Base-by-base conservation (phyloP, 2,888 invertebrate genomes). In the Protodeltote pygarga region DNA sequence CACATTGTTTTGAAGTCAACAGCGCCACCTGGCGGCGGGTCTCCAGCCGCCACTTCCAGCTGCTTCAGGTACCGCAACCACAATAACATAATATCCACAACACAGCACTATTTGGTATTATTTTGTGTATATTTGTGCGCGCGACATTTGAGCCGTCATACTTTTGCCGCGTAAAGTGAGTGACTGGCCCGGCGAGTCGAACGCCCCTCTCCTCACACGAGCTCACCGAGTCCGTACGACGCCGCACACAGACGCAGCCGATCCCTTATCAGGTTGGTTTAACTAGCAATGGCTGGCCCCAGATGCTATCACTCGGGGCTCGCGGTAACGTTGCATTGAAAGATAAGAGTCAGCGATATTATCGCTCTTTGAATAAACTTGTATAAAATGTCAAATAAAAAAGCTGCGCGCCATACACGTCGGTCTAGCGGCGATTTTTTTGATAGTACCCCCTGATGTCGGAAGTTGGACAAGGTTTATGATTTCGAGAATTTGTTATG, bases 241-340 rank as follows among this genome's bases (percentile, higher is more conserved):
- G 58, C 64, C 86, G 64, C 89, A 88, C 89, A 86, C 86, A 71
- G 48, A 40, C 71, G 47, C 67, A 31, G 31, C 51, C 87, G 89
- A 87, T 87, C 85, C 85, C 90, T 91, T 92, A 91, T 92, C 92
- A 89, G 78, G 73, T 82, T 69, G 89, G 88, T 89, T 87, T 89
- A 90, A 90, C 92, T 91, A 92, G 92, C 92, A 86, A 90, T 88
- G 90, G 87, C 85, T 83, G 86, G 87, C 87, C 90, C 86, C 83
- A 86, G 91, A 90, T 91, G 79, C 75, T 91, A 91, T 91, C 91
- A 81, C 65, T 66, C 78, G 78, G 81, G 79, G 87, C 89, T 85
- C 90, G 92, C 90, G 91, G 92, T 90, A 89, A 91, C 90, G 89
- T 89, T 91, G 92, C 92, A 92, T 91, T 90, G 89, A 89, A 88